phyloP scores from a whole-genome alignment of 2,797 vertebrate species.

The Chiroxiphia lanceolata region DNA sequence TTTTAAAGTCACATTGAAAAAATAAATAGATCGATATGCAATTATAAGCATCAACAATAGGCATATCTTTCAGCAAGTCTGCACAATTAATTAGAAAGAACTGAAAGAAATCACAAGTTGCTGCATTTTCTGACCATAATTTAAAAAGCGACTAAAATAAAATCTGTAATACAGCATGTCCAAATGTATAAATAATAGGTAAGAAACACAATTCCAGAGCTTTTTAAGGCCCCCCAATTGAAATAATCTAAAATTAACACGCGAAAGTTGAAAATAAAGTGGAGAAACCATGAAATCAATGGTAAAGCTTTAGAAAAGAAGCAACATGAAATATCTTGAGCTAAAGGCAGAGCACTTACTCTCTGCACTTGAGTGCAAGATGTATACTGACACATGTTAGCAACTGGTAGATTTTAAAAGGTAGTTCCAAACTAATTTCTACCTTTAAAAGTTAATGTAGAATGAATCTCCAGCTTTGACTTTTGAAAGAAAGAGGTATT shows the following conservation, averaged over 20 bases:
- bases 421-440: not conserved
- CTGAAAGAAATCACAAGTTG: not conserved
- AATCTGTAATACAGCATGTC: not conserved
- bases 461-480: not conserved
- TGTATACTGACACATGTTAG: accelerated
- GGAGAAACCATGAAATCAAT: not conserved
- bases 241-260: not conserved
- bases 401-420: not conserved
- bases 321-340: not conserved
- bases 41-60: conserved; percentile 1
- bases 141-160: not conserved
- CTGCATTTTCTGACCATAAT: not conserved
- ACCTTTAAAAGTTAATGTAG: not conserved
- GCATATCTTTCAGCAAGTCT: not conserved
- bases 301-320: not conserved
- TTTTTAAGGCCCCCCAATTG: not conserved
- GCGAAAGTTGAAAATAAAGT: not conserved
- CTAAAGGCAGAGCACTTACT: not conserved
- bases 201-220: not conserved
- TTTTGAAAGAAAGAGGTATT: not conserved
- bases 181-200: not conserved
- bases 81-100: not conserved
- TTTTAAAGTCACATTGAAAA: conserved; percentile 15
- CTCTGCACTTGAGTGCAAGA: not conserved
- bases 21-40: conserved; percentile 18